phyloP scores from a whole-genome alignment of 2,113 vertebrate genomes.

The Perca fluviatilis region DNA sequence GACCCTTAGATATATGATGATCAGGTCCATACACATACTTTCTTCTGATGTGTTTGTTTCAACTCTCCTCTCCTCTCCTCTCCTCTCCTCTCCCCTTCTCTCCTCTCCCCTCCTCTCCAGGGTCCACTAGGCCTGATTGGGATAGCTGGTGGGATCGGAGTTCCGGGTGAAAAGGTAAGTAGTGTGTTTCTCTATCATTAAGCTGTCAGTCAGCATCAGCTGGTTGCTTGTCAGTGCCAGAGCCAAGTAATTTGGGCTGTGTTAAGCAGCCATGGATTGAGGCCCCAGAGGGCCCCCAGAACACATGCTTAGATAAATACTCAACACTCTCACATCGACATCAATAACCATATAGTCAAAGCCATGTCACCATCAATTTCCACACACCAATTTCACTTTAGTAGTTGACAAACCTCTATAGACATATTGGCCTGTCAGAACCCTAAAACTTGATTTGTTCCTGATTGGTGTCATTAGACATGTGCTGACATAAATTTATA shows the following conservation, averaged over 20 bases:
- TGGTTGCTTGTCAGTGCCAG: constrained; percentile 48
- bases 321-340: constrained; percentile 54
- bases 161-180: constrained; percentile 94
- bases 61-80: constrained; percentile 22
- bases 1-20: constrained; percentile 18
- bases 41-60: constrained; percentile 20
- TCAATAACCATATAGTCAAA: constrained; percentile 55
- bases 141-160: constrained; percentile 88
- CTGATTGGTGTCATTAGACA: neutral
- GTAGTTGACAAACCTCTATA: neutral
- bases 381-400: neutral
- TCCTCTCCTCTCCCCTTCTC: constrained; percentile 40
- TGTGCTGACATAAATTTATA: neutral
- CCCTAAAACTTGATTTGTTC: neutral
- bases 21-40: constrained; percentile 22
- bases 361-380: neutral
- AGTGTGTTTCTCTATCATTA: constrained; percentile 69
- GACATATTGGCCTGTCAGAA: constrained; percentile 1
- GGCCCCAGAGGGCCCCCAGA: constrained; percentile 36
- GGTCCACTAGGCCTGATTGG: constrained; percentile 91
- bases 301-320: constrained; percentile 59
- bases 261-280: constrained; percentile 53
- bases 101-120: constrained; percentile 76
- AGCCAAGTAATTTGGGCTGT: constrained; percentile 72
- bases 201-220: constrained; percentile 73